Evolutionary conservation across 1,140 invertebrate species (phyloP).

Genomic region (Plutomurus gul): DNA sequence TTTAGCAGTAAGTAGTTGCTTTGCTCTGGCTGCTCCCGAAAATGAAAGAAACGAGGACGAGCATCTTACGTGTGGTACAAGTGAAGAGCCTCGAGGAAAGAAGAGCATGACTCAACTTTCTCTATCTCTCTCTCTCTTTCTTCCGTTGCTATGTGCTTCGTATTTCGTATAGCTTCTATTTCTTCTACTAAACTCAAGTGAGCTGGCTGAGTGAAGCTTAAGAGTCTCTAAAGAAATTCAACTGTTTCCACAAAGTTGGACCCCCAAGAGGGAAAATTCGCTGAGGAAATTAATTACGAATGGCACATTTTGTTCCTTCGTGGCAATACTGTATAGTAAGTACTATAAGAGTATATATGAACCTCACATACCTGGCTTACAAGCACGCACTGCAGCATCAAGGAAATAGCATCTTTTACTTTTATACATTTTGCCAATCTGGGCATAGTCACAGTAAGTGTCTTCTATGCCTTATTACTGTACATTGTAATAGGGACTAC

Average conservation of each 20-base stretch:
- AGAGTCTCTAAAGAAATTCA: constrained; percentile 30
- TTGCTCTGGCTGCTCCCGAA: not conserved
- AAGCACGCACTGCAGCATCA: no score
- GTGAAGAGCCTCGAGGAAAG: not conserved
- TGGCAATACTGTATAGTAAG: no score
- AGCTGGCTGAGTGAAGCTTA: not conserved
- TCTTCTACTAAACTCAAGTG: not conserved
- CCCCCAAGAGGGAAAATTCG: constrained; percentile 32
- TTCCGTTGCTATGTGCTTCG: not conserved
- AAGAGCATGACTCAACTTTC: not conserved
- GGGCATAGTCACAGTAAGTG: no score
- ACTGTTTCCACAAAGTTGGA: constrained; percentile 34
- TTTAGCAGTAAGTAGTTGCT: no score
- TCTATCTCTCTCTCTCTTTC: not conserved
- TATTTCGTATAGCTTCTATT: no score
- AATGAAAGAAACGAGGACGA: not conserved
- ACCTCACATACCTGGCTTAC: no score
- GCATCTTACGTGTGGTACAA: not conserved
- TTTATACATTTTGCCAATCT: no score
- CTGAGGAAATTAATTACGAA: constrained; percentile 30
- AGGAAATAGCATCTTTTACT: no score
- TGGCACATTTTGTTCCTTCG: constrained; percentile 16
- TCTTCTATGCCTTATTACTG: no score
- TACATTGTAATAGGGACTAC: no score
- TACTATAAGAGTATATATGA: no score